Evolutionary conservation across 2,888 invertebrate species (phyloP), one percentile per base, ranked within the genome.

Genomic region (Nemurella pictetii): DNA sequence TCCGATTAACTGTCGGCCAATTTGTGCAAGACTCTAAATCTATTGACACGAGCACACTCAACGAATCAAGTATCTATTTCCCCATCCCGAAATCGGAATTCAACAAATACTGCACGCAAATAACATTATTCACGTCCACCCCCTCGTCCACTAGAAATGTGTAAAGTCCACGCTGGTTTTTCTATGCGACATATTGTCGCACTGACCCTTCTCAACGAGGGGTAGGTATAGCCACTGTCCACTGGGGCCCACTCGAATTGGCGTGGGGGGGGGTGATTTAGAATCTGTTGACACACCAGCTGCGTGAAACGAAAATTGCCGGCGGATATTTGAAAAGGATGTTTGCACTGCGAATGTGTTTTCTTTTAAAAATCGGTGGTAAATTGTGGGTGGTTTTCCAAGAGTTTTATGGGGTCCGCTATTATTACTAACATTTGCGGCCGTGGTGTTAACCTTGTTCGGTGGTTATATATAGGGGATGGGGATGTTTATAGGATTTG

Each of bases 271-370:
- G 29, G 82, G 55, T 55, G 72, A 72, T 82, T 82, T 82, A 82
- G 82, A 26, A 29, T 26, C 82, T 82, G 82, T 82, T 82, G 82
- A 82, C 73, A 72, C 72, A 82, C 55, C 82, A 72, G 82, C 55
- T 82, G 28, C n/a, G n/a, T 80, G 36, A 7, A 25, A n/a, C 7
- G 26, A 20, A 35, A 36, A 81, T 25, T 26, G 32, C 32, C 26
- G 80, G 36, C 35, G 80, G 80, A 82, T 72, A 82, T 82, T 72
- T 82, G 82, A 72, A 82, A 82, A 82, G 82, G 82, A 55, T 82
- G 82, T 82, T 82, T 82, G 29, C 28, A 26, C 30, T 29, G 29
- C 29, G 30, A 78, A 78, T 78, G 78, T 30, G 28, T 78, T 78
- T 78, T 78, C 30, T n/a, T 7, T 78, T 30, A 20, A 30, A 28